Conservation (phyloP, 2,113 vertebrate species). For the Petromus typicus region DNA sequence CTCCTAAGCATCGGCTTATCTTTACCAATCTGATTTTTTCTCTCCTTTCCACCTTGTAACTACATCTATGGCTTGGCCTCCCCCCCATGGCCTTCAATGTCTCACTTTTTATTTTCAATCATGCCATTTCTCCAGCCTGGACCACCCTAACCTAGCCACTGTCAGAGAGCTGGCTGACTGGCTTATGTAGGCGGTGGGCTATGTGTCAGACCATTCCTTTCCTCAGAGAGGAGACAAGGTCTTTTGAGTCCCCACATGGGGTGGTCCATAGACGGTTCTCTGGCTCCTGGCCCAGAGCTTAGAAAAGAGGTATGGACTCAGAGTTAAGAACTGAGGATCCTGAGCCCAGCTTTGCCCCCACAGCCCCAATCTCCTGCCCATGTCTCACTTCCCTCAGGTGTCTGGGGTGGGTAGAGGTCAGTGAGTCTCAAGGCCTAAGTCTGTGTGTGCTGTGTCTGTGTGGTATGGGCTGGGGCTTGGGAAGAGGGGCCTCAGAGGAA, state of each 20-base stretch:
- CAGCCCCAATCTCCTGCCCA: neutral
- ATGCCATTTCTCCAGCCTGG: neutral
- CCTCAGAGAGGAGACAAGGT: neutral
- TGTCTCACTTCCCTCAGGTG: neutral
- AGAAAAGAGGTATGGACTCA: neutral
- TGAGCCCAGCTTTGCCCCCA: neutral
- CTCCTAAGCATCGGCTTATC: neutral
- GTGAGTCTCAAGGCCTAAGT: neutral
- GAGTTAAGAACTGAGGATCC: neutral
- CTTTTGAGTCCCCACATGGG: neutral
- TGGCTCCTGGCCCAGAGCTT: neutral
- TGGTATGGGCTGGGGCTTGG: neutral
- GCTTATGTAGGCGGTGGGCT: neutral
- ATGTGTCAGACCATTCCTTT: neutral
- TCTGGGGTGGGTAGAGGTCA: neutral
- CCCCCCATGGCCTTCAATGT: neutral
- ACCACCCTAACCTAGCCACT: neutral
- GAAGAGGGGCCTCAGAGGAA: neutral
- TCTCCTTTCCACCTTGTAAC: neutral
- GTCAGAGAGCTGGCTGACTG: neutral
- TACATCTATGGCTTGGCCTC: neutral
- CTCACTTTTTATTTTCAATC: neutral
- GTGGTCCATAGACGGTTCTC: neutral
- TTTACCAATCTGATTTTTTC: neutral
- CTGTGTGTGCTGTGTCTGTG: neutral